Base-by-base conservation (phyloP, 2,888 invertebrate genomes). In the Xanthorhoe spadicearia region DNA sequence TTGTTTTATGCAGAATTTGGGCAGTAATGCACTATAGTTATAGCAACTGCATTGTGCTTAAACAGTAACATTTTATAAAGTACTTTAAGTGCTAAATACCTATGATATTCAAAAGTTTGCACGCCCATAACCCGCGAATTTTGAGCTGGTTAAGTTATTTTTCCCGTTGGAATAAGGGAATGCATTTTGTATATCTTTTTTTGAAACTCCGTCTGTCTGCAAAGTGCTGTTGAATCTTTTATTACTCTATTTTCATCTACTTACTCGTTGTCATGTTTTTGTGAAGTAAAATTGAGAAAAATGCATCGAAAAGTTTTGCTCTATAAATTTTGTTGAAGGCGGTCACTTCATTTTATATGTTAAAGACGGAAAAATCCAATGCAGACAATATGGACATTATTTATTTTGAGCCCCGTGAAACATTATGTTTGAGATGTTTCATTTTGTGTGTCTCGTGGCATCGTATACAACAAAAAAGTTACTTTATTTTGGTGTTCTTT, bases 41-140 rank as follows among this genome's bases (percentile, higher is more conserved):
- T 63, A 61, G 71, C 71, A 68, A 71, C 74, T 76, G 72, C 72
- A 69, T 65, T 64, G 61, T 72, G 65, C 61, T 74, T 69, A 72
- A 77, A 76, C 73, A 72, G 74, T 75, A 70, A 76, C 69, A 67
- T 49, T 75, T 72, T 73, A 64, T 70, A 63, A 69, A 74, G 64
- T 66, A 64, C 63, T 69, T 69, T 62, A 64, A 54, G 61, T 67
- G 66, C 51, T 66, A 71, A 71, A 56, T 60, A 55, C 59, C 19
- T 58, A 48, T n/a, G 53, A 35, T 23, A 13, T 48, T 28, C 28
- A 10, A 4, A 28, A 48, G 46, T 48, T 28, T 48, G 38, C 38
- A 13, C 38, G 4, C 38, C 10, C 5, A 28, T 57, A 15, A 23
- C 18, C 19, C 17, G 50, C 17, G 18, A 58, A 18, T 19, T 50